These are phyloP conservation scores for Enteromius viviparus DNA, from an alignment of 2,797 vertebrate species.

Conservation along the genomic window DNA sequence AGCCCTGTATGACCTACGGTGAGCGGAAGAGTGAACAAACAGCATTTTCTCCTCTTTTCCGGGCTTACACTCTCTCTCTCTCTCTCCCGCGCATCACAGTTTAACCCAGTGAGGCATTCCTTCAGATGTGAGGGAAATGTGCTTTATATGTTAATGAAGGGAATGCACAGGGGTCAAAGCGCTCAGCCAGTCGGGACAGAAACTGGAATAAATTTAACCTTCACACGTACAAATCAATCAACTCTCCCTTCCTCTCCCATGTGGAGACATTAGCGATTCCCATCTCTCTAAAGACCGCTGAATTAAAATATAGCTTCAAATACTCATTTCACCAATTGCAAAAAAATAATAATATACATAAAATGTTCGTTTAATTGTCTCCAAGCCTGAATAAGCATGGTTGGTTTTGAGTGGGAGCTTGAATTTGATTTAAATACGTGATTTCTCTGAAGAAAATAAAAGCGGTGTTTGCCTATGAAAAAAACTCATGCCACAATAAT, in stretches of 20 bases:
- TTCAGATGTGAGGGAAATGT: constrained; percentile 56
- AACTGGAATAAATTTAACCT: constrained; percentile 62
- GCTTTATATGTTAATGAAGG: constrained; percentile 67
- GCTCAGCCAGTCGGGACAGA: constrained; percentile 54
- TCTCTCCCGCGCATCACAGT: constrained; percentile 22
- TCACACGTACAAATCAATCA: constrained; percentile 58
- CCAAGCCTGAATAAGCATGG: constrained; percentile 42
- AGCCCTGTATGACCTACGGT: constrained; percentile 27
- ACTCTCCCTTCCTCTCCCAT: constrained; percentile 44
- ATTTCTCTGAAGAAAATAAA: constrained; percentile 6
- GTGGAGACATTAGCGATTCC: constrained; percentile 44
- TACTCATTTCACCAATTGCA: constrained; percentile 8
- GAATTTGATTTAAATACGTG: constrained; percentile 3
- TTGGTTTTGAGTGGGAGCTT: not conserved
- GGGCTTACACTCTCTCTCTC: not conserved
- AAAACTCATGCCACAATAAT: not conserved
- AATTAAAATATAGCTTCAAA: constrained; percentile 1
- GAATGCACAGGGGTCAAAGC: constrained; percentile 57
- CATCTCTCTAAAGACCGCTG: not conserved
- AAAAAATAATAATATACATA: not conserved
- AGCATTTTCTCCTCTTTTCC: constrained; percentile 28
- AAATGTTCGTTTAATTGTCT: constrained; percentile 37
- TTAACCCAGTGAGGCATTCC: constrained; percentile 40
- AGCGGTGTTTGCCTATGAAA: not conserved
- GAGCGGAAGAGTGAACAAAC: constrained; percentile 44